Percentiles rank a stretch among this genome's conserved stretches.
Evolutionary conservation across 2,797 vertebrate genomes (phyloP).

Genomic region (Premnoplex brunnescens): DNA sequence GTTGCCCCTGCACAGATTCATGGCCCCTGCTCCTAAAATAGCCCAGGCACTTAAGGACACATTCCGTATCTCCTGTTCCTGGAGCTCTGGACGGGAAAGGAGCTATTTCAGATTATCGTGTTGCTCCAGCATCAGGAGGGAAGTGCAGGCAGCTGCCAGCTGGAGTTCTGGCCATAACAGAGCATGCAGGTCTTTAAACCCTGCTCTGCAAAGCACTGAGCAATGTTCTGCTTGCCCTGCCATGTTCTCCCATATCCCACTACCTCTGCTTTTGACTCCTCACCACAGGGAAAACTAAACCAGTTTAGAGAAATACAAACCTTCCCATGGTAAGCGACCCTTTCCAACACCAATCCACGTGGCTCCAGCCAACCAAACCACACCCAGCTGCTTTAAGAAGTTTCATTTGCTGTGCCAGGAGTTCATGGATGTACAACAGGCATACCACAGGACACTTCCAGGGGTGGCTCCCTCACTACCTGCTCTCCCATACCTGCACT

Average conservation of each 20-base stretch:
- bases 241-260: too few relatives aligned
- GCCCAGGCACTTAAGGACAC: constrained; percentile 43
- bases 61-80: not conserved
- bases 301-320: not conserved
- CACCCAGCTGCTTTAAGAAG: not conserved
- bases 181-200: not conserved
- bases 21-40: constrained; percentile 34
- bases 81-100: not conserved
- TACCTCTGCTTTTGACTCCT: not conserved
- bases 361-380: not conserved
- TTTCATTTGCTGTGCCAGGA: not conserved
- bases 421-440: not conserved
- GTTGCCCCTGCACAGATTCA: not conserved
- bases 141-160: not conserved
- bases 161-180: not conserved
- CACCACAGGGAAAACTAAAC: not conserved
- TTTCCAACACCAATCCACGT: not conserved
- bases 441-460: not conserved
- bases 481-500: not conserved
- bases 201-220: not conserved
- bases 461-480: not conserved
- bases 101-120: not conserved
- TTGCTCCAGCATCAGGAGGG: not conserved
- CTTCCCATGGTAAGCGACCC: not conserved
- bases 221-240: not conserved